These are phyloP conservation scores for Samia ricini DNA, from an alignment of 1,140 invertebrate genomes.

Conservation along the genomic window DNA sequence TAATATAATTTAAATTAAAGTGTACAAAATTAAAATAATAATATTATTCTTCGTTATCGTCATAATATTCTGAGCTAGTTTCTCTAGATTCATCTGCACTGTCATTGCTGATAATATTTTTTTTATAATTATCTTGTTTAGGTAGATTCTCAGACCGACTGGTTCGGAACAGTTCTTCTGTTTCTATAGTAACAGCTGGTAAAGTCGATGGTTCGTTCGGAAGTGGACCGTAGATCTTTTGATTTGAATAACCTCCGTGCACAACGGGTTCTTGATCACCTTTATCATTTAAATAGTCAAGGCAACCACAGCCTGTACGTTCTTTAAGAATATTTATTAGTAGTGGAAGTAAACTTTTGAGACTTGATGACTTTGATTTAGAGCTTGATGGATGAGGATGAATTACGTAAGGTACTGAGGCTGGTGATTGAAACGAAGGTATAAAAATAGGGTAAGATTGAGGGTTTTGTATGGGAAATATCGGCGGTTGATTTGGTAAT, in stretches of 20 bases:
- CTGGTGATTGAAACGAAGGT: neutral
- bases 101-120: slow-evolving; percentile 21
- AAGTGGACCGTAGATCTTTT: slow-evolving; percentile 25
- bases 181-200: neutral
- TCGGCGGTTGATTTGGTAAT: slow-evolving; percentile 12
- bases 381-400: neutral
- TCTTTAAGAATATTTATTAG: slow-evolving; percentile 52
- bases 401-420: neutral
- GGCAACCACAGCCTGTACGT: slow-evolving; percentile 33
- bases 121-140: slow-evolving; percentile 25
- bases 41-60: slow-evolving; percentile 26
- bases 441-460: neutral
- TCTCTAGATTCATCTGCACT: slow-evolving; percentile 34
- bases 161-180: slow-evolving; percentile 2
- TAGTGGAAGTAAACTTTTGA: slow-evolving; percentile 48
- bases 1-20: slow-evolving; percentile 3
- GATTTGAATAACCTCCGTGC: slow-evolving; percentile 32
- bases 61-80: slow-evolving; percentile 28
- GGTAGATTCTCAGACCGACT: slow-evolving; percentile 14
- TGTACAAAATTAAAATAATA: neutral
- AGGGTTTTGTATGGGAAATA: slow-evolving; percentile 9
- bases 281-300: slow-evolving; percentile 27
- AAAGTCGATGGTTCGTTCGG: slow-evolving; percentile 3
- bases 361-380: slow-evolving; percentile 18
- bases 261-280: slow-evolving; percentile 18